Percentiles rank a stretch among this genome's conserved stretches.
Evolutionary conservation across 2,797 vertebrate species (phyloP).

Genomic region (Enteromius radiatus): DNA sequence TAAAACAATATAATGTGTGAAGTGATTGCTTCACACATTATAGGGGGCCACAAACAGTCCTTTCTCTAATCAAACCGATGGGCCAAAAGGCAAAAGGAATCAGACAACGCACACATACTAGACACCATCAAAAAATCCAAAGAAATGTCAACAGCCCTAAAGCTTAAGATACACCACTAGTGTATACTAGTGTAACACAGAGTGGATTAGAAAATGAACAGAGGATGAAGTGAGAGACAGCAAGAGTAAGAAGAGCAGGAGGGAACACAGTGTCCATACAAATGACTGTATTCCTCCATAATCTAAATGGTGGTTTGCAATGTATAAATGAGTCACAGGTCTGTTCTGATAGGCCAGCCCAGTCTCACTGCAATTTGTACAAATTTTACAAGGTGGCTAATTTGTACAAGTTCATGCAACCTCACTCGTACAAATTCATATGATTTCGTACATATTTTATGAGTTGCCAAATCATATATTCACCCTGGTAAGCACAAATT

Average conservation of each 20-base stretch:
- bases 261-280: slow-evolving; percentile 43
- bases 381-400: no score
- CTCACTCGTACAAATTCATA: no score
- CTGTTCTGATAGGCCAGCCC: background rate
- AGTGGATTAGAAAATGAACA: background rate
- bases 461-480: no score
- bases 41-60: background rate
- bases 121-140: background rate
- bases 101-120: background rate
- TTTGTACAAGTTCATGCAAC: no score
- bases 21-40: no score
- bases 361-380: no score
- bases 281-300: slow-evolving; percentile 36
- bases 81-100: slow-evolving; percentile 11
- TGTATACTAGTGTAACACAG: background rate
- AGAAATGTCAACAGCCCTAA: background rate
- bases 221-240: background rate
- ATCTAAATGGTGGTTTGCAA: background rate
- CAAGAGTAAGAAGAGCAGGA: background rate
- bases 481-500: no score
- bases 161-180: background rate
- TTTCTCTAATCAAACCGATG: slow-evolving; percentile 1
- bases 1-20: background rate
- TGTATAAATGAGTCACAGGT: background rate
- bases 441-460: no score